These are phyloP conservation scores for Pseudocheirus occidentalis DNA, from an alignment of 2,797 vertebrate species.

Conservation along the genomic window DNA sequence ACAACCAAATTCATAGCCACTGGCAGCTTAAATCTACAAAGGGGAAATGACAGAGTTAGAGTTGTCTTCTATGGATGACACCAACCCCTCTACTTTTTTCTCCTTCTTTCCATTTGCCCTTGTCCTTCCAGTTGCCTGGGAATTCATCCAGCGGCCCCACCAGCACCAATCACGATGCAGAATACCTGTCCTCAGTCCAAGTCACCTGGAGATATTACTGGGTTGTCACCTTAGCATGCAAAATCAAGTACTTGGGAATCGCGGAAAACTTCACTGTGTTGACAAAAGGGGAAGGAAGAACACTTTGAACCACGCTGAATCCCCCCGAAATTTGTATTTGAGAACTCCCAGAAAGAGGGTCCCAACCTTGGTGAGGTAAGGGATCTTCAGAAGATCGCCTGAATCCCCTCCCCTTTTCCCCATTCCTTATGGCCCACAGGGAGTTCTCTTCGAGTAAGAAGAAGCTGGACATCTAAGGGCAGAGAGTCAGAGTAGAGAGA, in stretches of 20 bases:
- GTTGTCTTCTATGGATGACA: neutral
- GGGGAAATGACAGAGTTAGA: accelerated
- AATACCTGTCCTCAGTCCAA: conserved; percentile 36
- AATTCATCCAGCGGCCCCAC: neutral
- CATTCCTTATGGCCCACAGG: neutral
- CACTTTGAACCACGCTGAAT: neutral
- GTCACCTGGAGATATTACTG: conserved; percentile 43
- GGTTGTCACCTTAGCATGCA: accelerated
- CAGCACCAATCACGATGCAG: conserved; percentile 48
- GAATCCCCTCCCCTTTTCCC: neutral
- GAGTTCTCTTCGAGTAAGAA: neutral
- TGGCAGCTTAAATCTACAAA: neutral
- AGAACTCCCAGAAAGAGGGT: neutral
- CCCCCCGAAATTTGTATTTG: neutral
- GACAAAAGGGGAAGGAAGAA: neutral
- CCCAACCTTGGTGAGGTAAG: neutral
- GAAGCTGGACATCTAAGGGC: neutral
- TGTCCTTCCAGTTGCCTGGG: accelerated
- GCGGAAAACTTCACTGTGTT: conserved; percentile 12
- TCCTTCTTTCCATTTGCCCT: neutral
- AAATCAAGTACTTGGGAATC: conserved; percentile 18
- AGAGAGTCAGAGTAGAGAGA: neutral
- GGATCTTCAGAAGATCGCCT: neutral
- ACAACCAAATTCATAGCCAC: neutral
- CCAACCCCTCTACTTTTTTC: accelerated